Evolutionary conservation across 2,888 invertebrate species (phyloP), one percentile per base, ranked within the genome.

Genomic region (Cheilosia scutellata): DNA sequence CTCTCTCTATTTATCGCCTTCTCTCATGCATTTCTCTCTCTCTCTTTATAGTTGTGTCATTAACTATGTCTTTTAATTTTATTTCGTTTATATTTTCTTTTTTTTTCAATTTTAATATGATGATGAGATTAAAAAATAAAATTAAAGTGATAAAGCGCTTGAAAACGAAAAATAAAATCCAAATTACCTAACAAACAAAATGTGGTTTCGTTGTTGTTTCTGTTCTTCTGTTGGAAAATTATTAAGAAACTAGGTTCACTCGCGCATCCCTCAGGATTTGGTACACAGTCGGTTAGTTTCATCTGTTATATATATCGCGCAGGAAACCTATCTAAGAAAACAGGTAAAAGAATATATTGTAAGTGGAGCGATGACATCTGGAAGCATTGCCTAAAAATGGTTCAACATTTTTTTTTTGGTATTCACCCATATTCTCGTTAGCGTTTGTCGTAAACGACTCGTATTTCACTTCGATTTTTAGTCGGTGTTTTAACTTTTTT

Each of bases 121-220:
- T 77, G 72, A 86, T 86, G 86, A 82, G 86, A 82, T 86, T 86
- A 86, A 86, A 86, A 66, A 86, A 84, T 71, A 71, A 80, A 80
- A 77, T 80, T 82, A 86, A 86, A 86, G 86, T 86, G 86, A 86
- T 86, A 76, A 72, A 82, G 57, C 82, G 82, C 86, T 86, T 86
- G 87, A 87, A 87, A 87, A 84, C 78, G 82, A 86, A 76, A 86
- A 79, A 86, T 82, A 86, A 87, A 87, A 86, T 76, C 82, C 82
- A 86, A 82, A 86, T 86, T 86, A 86, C 82, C 86, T 80, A 86
- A 86, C 60, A 82, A 76, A 84, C 44, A 11, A n/a, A 47, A 37
- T 42, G 53, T 57, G 42, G 49, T 76, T 37, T 55, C 57, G 16
- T 63, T 70, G 33, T 65, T 60, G 9, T 55, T 72, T 65, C 5